Evolutionary conservation across 2,797 vertebrate species (phyloP), one percentile per base, ranked within the genome.

Genomic region (Octomys mimax): DNA sequence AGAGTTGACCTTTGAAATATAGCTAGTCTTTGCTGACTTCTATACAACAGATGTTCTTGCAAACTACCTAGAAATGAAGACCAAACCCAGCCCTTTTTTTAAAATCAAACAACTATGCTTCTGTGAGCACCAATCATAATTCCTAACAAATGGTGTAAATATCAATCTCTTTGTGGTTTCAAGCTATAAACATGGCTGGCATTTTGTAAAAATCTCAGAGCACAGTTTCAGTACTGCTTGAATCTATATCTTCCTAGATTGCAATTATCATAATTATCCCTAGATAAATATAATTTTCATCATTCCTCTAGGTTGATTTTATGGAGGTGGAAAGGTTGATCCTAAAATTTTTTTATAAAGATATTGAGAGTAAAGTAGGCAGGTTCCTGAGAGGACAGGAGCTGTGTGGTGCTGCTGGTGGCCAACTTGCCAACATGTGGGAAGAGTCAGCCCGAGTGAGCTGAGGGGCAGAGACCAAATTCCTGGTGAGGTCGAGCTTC

Each of bases 311-410:
- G 12, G 49, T 13, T 70, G 39, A 24, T 39, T 94, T 85, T 70
- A 62, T 70, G 22, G 33, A 57, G 36, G 59, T 77, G 16, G 18
- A 49, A 22, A 89, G 62, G 79, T 59, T 61, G 49, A 49, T 54
- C 61, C 78, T 89, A 39, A 57, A 12, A 52, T 61, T 59, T 66
- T 89, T 12, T 6, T 71, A 9, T 52, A 61, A 93, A 78, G 42
- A 28, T 33, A 4, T 1, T 5, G 6, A 66, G 59, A 54, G 59
- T 0, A 13, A 28, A 36, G 6, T 36, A 7, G 54, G 3, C 80
- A 16, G 36, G 33, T 26, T 77, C 28, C 64, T 49, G 54, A 33
- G 64, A 62, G 62, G 64, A 83, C 2, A 42, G 0, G 8, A 2
- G 36, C 7, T 39, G 0, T 16, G 59, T 33, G 36, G 13, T 80